Evolutionary conservation across 1,140 invertebrate genomes (phyloP).

Genomic region (Elysia chlorotica): DNA sequence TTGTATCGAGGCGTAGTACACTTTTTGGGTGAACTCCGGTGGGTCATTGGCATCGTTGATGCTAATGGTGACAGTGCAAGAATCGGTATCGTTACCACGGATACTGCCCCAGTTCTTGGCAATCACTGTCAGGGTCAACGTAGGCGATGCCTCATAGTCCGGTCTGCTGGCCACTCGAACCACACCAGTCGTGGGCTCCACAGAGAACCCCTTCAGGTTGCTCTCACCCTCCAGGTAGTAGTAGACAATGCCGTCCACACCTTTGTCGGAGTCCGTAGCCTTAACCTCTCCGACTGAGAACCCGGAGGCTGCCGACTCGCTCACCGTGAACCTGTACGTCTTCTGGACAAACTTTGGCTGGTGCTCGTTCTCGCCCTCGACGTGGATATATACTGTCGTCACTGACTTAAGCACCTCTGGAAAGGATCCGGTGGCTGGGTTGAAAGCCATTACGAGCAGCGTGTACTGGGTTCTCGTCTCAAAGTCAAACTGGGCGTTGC

Average conservation of each 20-base stretch:
- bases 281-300: slow-evolving; percentile 83
- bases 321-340: slow-evolving; percentile 91
- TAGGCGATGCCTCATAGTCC: slow-evolving; percentile 87
- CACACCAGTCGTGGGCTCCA: slow-evolving; percentile 80
- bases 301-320: slow-evolving; percentile 87
- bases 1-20: slow-evolving; percentile 76
- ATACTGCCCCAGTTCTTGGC: slow-evolving; percentile 94
- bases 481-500: slow-evolving; percentile 83
- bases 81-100: slow-evolving; percentile 91
- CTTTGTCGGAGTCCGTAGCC: slow-evolving; percentile 89
- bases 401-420: slow-evolving; percentile 67
- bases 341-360: slow-evolving; percentile 89
- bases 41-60: slow-evolving; percentile 96
- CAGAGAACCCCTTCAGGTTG: slow-evolving; percentile 88
- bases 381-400: slow-evolving; percentile 75
- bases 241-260: slow-evolving; percentile 89
- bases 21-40: slow-evolving; percentile 80
- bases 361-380: slow-evolving; percentile 91
- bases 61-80: slow-evolving; percentile 89
- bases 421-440: slow-evolving; percentile 77
- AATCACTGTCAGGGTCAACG: slow-evolving; percentile 87
- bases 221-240: slow-evolving; percentile 92
- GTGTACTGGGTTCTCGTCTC: slow-evolving; percentile 81
- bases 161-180: slow-evolving; percentile 76
- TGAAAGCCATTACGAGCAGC: slow-evolving; percentile 82